phyloP scores from a whole-genome alignment of 2,888 invertebrate species.

The Tinea pellionella region DNA sequence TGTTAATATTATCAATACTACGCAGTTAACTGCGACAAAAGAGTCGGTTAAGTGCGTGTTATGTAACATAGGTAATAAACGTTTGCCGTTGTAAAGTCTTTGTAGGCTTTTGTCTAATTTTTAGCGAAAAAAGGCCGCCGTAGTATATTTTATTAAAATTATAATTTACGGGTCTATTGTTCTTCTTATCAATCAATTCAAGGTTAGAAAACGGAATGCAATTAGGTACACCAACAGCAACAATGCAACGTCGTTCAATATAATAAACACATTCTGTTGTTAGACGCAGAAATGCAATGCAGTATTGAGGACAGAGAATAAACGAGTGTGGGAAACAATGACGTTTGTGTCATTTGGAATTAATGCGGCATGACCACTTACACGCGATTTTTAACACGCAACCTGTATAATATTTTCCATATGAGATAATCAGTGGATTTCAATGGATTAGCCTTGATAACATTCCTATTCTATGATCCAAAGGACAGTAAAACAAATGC shows the following conservation, averaged over 20 bases:
- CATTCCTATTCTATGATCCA: neutral
- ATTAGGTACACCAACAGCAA: no score
- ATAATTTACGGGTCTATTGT: neutral
- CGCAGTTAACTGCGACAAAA: neutral
- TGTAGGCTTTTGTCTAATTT: no score
- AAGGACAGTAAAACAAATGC: neutral
- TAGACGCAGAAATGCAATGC: neutral
- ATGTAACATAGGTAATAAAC: no score
- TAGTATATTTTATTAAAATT: neutral
- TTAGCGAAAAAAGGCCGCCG: no score
- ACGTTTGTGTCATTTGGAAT: constrained; percentile 4
- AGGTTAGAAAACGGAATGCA: neutral
- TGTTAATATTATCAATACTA: neutral
- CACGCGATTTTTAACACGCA: neutral
- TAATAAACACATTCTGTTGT: neutral
- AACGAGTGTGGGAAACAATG: constrained; percentile 1
- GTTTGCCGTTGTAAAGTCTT: no score
- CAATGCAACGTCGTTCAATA: no score
- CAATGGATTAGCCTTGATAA: neutral
- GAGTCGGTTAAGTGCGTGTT: neutral
- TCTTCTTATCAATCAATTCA: constrained; percentile 1
- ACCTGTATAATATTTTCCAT: constrained; percentile 1
- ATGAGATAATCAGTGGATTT: neutral
- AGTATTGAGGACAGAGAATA: neutral
- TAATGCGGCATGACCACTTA: neutral